Base-by-base conservation (phyloP, 2,888 invertebrate genomes). In the Sphecodes monilicornis region DNA sequence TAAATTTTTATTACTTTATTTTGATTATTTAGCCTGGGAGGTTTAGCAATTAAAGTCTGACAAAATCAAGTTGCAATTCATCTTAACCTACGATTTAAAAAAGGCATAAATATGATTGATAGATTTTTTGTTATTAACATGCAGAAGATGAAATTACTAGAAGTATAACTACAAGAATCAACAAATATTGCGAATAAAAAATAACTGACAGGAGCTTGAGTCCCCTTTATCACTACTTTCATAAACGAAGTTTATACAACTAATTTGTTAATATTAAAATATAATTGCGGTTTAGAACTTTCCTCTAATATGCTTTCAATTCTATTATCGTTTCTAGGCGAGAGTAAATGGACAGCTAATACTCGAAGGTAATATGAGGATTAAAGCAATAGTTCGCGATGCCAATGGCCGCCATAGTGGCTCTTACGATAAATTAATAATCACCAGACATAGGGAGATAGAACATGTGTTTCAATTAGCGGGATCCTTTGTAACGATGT, bases 381-480 rank as follows among this genome's bases (percentile, higher is more conserved):
- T 68, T 39, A 39, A 68, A 68, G 39, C 68, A 68, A 68, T 68
- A 68, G 68, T 39, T 39, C 13, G 39, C 11, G 39, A 39, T n/a
- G 5, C 68, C n/a, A 68, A 36, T 68, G 68, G 11, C 68, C 68
- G 39, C n/a, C n/a, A n/a, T 39, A n/a, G 68, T 39, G 11, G 68
- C 54, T 72, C 72, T 72, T 54, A 54, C 50, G 71, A 72, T 36
- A 54, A 72, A 72, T 72, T 72, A 72, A 54, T 72, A 50, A 50
- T 50, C 54, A n/a, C 32, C 26, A 39, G 41, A 39, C 39, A 18
- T 57, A 54, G 39, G n/a, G 73, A 18, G 26, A 54, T 41, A 26
- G 57, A 60, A 73, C 54, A 73, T 60, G 73, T n/a, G 73, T 60
- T 54, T 57, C 73, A 57, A 57, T 60, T 54, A 39, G 73, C 57